phyloP scores from a whole-genome alignment of 2,888 invertebrate species.

The Cheilosia pagana region DNA sequence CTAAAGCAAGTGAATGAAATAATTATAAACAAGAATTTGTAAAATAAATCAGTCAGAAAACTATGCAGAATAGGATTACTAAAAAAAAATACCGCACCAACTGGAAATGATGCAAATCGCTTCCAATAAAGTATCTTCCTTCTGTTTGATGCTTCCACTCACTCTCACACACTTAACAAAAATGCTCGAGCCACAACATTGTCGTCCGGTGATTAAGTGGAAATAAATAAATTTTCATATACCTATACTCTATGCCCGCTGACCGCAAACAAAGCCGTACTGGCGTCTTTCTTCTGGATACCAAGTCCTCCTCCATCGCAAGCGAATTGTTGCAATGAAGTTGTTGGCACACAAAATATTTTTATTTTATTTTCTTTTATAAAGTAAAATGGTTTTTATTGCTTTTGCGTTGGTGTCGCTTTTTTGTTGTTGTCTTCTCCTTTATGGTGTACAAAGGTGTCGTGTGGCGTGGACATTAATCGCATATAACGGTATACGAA shows the following conservation, averaged over 20 bases:
- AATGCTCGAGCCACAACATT: conserved; percentile 19
- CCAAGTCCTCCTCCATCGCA: conserved; percentile 1
- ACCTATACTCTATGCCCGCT: not conserved
- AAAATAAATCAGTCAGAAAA: not conserved
- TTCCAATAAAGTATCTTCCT: conserved; percentile 16
- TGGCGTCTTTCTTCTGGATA: conserved; percentile 20
- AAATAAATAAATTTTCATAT: conserved; percentile 60
- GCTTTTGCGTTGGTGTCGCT: not conserved
- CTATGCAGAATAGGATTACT: no score
- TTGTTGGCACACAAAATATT: conserved; percentile 67
- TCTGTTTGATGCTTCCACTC: conserved; percentile 11
- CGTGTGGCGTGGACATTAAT: conserved; percentile 65
- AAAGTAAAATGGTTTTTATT: conserved; percentile 26
- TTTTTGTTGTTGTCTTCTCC: not conserved
- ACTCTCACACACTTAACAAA: not conserved
- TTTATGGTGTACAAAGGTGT: conserved; percentile 37
- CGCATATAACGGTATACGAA: conserved; percentile 60
- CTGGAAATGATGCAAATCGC: conserved; percentile 4
- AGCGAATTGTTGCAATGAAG: conserved; percentile 68
- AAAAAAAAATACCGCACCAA: no score
- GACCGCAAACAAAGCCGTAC: conserved; percentile 47
- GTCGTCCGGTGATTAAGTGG: conserved; percentile 60
- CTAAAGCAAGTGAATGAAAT: no score
- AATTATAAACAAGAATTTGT: not conserved
- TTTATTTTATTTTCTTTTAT: conserved; percentile 14